phyloP scores from a whole-genome alignment of 1,140 invertebrate genomes.

The Drosophila lowei region DNA sequence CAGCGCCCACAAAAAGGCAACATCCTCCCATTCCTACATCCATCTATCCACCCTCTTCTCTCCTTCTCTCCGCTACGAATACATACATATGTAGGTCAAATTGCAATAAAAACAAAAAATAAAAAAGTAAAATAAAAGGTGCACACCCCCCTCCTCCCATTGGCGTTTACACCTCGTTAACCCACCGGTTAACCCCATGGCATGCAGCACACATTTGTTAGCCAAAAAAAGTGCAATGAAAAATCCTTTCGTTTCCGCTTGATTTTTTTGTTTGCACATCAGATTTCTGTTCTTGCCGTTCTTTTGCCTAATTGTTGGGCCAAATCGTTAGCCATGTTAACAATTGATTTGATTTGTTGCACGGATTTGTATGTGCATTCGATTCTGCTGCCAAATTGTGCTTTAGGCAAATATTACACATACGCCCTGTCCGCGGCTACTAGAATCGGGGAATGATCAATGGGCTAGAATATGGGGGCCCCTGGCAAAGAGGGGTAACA shows the following conservation, averaged over 20 bases:
- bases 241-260: slow-evolving; percentile 50
- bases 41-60: not conserved
- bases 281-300: not conserved
- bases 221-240: slow-evolving; percentile 32
- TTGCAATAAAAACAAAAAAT: slow-evolving; percentile 41
- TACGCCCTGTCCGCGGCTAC: slow-evolving; percentile 26
- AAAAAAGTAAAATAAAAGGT: slow-evolving; percentile 36
- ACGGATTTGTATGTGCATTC: slow-evolving; percentile 29
- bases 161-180: not conserved
- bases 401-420: slow-evolving; percentile 53
- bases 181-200: slow-evolving; percentile 34
- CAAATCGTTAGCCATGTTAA: slow-evolving; percentile 42
- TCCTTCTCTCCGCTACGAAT: not conserved
- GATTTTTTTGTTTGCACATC: not conserved
- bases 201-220: slow-evolving; percentile 32
- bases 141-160: slow-evolving; percentile 36
- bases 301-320: slow-evolving; percentile 42
- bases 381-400: slow-evolving; percentile 47
- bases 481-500: not conserved
- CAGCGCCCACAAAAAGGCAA: too few relatives aligned
- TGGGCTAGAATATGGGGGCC: slow-evolving; percentile 5
- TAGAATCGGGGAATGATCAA: slow-evolving; percentile 15
- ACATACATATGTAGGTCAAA: slow-evolving; percentile 45
- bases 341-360: slow-evolving; percentile 47
- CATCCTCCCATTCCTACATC: slow-evolving; percentile 1